phyloP scores from a whole-genome alignment of 2,797 vertebrate species.

The Channa striata region DNA sequence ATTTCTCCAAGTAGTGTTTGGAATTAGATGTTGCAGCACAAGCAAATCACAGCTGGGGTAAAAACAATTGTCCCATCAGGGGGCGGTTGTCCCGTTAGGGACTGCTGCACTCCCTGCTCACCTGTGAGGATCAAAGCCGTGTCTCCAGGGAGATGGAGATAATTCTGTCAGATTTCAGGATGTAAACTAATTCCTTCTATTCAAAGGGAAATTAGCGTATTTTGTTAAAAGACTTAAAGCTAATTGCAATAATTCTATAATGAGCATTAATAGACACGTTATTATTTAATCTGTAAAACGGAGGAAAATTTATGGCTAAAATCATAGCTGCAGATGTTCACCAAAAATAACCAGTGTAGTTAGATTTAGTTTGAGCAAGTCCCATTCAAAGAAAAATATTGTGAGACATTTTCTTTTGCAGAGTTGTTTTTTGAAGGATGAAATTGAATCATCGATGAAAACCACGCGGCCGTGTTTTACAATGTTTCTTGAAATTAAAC shows the following conservation, averaged over 20 bases:
- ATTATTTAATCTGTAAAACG: neutral
- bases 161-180: slow-evolving; percentile 52
- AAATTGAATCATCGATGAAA: neutral
- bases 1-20: slow-evolving; percentile 64
- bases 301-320: neutral
- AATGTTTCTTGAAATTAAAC: neutral
- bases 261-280: neutral
- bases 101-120: slow-evolving; percentile 46
- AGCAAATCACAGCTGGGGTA: slow-evolving; percentile 72
- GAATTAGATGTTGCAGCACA: slow-evolving; percentile 71
- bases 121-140: slow-evolving; percentile 67
- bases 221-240: slow-evolving; percentile 47
- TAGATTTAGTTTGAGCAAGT: neutral
- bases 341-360: neutral
- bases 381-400: neutral
- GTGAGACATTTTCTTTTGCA: neutral
- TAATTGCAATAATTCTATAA: slow-evolving; percentile 42
- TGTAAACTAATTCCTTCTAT: slow-evolving; percentile 51
- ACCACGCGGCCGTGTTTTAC: neutral
- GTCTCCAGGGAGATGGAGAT: slow-evolving; percentile 40
- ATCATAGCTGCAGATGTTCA: neutral
- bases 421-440: neutral
- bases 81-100: slow-evolving; percentile 42
- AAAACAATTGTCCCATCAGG: slow-evolving; percentile 70
- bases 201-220: slow-evolving; percentile 37